These are phyloP conservation scores for Spodoptera litura DNA, from an alignment of 1,140 invertebrate genomes.

Conservation along the genomic window DNA sequence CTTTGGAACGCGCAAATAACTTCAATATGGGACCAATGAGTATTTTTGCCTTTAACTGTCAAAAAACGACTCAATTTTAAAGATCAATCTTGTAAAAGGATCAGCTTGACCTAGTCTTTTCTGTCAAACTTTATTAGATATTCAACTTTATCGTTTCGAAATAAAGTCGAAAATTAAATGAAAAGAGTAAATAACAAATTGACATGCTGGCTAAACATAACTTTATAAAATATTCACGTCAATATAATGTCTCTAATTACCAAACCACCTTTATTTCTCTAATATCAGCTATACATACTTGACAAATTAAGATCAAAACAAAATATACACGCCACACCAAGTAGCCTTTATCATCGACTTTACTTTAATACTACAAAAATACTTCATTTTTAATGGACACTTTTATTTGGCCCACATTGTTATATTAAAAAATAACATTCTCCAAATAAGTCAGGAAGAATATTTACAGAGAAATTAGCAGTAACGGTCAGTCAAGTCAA, in stretches of 20 bases:
- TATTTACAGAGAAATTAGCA: constrained; percentile 25
- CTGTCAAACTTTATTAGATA: too few species aligned
- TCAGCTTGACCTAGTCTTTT: too few species aligned
- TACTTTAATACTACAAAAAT: constrained; percentile 60
- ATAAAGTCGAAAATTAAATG: too few species aligned
- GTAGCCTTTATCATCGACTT: constrained; percentile 27
- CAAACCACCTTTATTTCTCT: constrained; percentile 2
- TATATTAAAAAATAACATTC: constrained; percentile 35
- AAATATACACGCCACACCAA: constrained; percentile 15
- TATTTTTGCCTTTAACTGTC: neutral
- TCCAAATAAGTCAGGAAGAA: neutral
- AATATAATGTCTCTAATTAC: constrained; percentile 10
- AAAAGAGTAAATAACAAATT: too few species aligned
- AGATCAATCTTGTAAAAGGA: too few species aligned
- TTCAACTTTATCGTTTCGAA: too few species aligned
- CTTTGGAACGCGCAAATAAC: neutral
- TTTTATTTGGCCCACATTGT: constrained; percentile 59
- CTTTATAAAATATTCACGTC: too few species aligned
- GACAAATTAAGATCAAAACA: constrained; percentile 23
- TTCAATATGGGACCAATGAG: neutral
- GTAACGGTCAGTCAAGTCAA: constrained; percentile 17
- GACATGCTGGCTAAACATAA: too few species aligned
- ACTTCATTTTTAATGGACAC: constrained; percentile 58
- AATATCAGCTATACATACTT: constrained; percentile 10
- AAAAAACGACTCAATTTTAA: neutral